Percentiles rank a stretch among this genome's conserved stretches.
These are phyloP conservation scores for Zhengitettix transpicula DNA, from an alignment of 2,888 invertebrate genomes.

Conservation along the genomic window DNA sequence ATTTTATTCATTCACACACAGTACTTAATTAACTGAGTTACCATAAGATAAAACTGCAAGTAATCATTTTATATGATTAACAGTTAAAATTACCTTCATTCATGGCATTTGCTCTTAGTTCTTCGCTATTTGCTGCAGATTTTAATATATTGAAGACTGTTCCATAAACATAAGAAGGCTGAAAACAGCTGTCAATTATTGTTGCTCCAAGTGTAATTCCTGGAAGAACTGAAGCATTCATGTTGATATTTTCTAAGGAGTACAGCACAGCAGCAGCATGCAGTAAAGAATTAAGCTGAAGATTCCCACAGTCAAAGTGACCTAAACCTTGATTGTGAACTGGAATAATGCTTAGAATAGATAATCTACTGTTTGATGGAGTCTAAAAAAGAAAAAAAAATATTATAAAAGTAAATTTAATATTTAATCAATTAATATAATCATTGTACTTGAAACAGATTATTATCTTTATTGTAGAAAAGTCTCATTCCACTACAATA, in stretches of 20 bases:
- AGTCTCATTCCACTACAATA: too few relatives aligned
- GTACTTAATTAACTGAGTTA: too few relatives aligned
- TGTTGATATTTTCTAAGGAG: slow-evolving; percentile 24
- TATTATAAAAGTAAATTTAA: neutral
- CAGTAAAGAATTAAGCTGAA: slow-evolving; percentile 20
- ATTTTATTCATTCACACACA: too few relatives aligned
- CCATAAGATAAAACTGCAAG: too few relatives aligned
- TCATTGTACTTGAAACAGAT: too few relatives aligned
- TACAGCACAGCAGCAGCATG: slow-evolving; percentile 26
- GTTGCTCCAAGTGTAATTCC: slow-evolving; percentile 18
- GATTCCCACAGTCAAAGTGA: slow-evolving; percentile 22
- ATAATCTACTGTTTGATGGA: slow-evolving; percentile 15
- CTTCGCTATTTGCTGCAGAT: neutral
- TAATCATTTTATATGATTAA: too few relatives aligned
- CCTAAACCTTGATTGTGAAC: slow-evolving; percentile 17
- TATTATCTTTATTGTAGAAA: too few relatives aligned
- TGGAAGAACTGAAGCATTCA: slow-evolving; percentile 17
- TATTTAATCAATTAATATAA: too few relatives aligned
- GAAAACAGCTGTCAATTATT: slow-evolving; percentile 19
- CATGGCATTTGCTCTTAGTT: too few relatives aligned
- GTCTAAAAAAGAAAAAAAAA: slow-evolving; percentile 10
- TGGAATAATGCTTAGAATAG: slow-evolving; percentile 18
- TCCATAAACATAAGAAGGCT: slow-evolving; percentile 13
- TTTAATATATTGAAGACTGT: slow-evolving; percentile 8
- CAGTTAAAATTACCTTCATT: too few relatives aligned